Percentiles rank a stretch among this genome's conserved stretches.
These are phyloP conservation scores for Drosophila micromelanica DNA, from an alignment of 1,140 invertebrate genomes.

Conservation along the genomic window DNA sequence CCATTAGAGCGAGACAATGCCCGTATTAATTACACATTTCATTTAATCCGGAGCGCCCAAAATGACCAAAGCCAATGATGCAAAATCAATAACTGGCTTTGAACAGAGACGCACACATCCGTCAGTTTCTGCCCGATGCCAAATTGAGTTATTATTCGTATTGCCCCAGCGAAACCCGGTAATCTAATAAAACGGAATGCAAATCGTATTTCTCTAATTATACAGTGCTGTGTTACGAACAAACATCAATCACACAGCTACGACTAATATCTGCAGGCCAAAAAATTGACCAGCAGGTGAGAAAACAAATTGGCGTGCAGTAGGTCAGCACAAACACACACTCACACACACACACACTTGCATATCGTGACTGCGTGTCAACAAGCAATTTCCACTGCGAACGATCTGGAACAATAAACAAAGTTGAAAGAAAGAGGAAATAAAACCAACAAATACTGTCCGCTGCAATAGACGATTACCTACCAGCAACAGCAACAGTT, in stretches of 20 bases:
- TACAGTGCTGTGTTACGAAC: slow-evolving; percentile 43
- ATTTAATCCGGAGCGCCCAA: slow-evolving; percentile 57
- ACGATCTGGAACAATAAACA: slow-evolving; percentile 40
- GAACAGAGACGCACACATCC: too few relatives aligned
- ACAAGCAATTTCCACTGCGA: slow-evolving; percentile 75
- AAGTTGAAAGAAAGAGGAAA: slow-evolving; percentile 7
- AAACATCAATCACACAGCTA: slow-evolving; percentile 69
- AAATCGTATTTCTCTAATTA: slow-evolving; percentile 73
- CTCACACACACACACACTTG: background rate
- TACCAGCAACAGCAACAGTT: slow-evolving; percentile 52
- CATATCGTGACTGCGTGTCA: slow-evolving; percentile 64
- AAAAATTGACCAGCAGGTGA: slow-evolving; percentile 54
- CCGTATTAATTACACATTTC: slow-evolving; percentile 80
- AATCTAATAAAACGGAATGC: slow-evolving; percentile 77
- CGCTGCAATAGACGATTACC: slow-evolving; percentile 45
- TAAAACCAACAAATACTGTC: slow-evolving; percentile 37
- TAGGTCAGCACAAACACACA: slow-evolving; percentile 57
- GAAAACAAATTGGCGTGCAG: slow-evolving; percentile 71
- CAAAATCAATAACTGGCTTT: slow-evolving; percentile 62
- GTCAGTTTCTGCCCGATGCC: background rate
- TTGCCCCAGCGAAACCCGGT: slow-evolving; percentile 44
- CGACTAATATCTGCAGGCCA: slow-evolving; percentile 5
- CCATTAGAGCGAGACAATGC: slow-evolving; percentile 70
- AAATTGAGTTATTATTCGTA: slow-evolving; percentile 66
- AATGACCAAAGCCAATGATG: slow-evolving; percentile 52